Evolutionary conservation across 2,113 vertebrate species (phyloP).

Genomic region (Ailuropoda melanoleuca): DNA sequence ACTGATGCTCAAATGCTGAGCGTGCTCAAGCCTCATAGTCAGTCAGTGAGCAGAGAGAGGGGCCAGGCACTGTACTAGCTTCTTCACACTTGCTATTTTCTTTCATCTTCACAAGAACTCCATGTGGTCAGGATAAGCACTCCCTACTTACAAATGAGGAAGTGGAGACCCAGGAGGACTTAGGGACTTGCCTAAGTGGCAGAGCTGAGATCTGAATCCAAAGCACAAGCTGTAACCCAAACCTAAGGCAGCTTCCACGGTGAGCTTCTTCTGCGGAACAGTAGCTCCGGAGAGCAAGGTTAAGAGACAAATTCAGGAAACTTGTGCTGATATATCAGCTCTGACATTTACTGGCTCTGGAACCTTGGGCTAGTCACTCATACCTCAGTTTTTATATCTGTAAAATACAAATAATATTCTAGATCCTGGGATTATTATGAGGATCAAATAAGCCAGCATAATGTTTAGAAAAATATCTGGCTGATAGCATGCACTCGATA

Average conservation of each 20-base stretch:
- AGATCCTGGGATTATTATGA: not conserved
- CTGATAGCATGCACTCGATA: not conserved
- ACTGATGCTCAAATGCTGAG: not conserved
- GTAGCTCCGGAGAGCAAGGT: not conserved
- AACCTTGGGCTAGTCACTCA: not conserved
- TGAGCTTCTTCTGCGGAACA: not conserved
- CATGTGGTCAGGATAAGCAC: not conserved
- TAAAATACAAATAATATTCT: not conserved
- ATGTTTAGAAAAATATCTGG: not conserved
- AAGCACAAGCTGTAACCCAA: too few species aligned
- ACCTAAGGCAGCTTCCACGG: not conserved
- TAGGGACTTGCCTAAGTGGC: not conserved
- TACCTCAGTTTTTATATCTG: not conserved
- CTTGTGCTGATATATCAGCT: accelerated
- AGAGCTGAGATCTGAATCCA: not conserved
- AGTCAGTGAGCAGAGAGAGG: not conserved
- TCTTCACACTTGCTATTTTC: not conserved
- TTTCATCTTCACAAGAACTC: not conserved
- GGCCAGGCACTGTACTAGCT: too few species aligned
- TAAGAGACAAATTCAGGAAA: not conserved
- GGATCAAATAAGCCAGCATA: not conserved
- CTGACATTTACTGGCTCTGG: not conserved
- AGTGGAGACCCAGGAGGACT: not conserved
- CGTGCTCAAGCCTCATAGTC: not conserved
- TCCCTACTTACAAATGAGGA: not conserved